Base-by-base conservation (phyloP, 1,140 invertebrate genomes). In the Microplitis mediator region DNA sequence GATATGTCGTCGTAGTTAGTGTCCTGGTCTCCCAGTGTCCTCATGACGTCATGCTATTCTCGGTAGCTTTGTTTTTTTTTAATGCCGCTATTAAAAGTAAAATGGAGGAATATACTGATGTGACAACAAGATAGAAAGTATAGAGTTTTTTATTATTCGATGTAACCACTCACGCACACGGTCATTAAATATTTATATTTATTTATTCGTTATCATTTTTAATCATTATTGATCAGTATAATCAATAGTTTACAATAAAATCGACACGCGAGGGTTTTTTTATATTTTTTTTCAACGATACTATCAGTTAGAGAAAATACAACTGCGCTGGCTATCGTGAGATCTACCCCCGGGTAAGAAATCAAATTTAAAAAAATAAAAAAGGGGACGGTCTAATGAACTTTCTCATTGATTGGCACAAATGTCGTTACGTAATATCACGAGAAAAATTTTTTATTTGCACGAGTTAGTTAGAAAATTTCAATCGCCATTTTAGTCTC, bases 321-420 rank as follows among this genome's bases (percentile, higher is more conserved):
- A 23, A 23, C 23, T 23, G 23, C 23, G 23, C 23, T 23, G 23
- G 23, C 23, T 23, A 23, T 23, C 23, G 23, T 23, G 23, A 23
- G 23, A 23, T 23, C 23, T 23, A 23, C 23, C 23, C 23, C 23
- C 23, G 23, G 23, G 23, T 45, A 45, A 45, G 39, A 45, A 45
- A 11, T 11, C 23, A 23, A 23, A 23, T 23, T 23, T 6, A 45
- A 45, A 45, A 39, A 45, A 45, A 45, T 9, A 6, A 6, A 6
- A 9, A 11, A 45, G 39, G 39, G 65, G 51, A 56, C 54, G 70
- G 81, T 79, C 84, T 87, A 87, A 87, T 86, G 84, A 87, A 86
- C 84, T 85, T 82, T 9, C 83, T 84, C 84, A 86, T 86, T 85
- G 84, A 86, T 86, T 86, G 83, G 82, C 85, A 85, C 82, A 85